Percentiles rank a stretch among this genome's conserved stretches.
Conservation (phyloP, 2,797 vertebrate genomes). For the Melanotaenia pygmaea region DNA sequence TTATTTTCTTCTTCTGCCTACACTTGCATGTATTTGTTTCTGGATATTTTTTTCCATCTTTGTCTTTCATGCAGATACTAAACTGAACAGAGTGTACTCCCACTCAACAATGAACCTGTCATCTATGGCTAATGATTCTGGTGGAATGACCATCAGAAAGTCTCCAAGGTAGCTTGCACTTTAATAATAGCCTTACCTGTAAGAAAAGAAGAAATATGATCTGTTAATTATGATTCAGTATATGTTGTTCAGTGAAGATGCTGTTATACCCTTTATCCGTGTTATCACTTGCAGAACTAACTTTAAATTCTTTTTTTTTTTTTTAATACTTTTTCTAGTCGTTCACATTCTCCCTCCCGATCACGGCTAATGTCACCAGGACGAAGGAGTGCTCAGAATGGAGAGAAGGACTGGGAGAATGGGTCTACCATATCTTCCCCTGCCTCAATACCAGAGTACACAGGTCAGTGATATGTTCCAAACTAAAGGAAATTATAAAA, state of each 20-base stretch:
- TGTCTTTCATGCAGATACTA: slow-evolving; percentile 79
- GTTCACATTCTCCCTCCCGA: slow-evolving; percentile 90
- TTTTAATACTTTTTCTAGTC: slow-evolving; percentile 65
- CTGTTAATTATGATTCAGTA: neutral
- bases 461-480: slow-evolving; percentile 77
- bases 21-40: neutral
- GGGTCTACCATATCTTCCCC: slow-evolving; percentile 91
- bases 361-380: slow-evolving; percentile 88
- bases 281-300: slow-evolving; percentile 20
- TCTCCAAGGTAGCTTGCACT: slow-evolving; percentile 81
- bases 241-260: neutral
- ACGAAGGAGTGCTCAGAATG: slow-evolving; percentile 82
- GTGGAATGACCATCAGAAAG: slow-evolving; percentile 83
- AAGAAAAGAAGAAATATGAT: neutral
- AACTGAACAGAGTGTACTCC: slow-evolving; percentile 91
- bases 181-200: neutral
- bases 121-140: slow-evolving; percentile 87
- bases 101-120: slow-evolving; percentile 93
- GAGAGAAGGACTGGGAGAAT: slow-evolving; percentile 92
- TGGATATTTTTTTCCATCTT: neutral
- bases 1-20: neutral
- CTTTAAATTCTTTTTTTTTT: neutral
- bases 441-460: slow-evolving; percentile 93
- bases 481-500: neutral
- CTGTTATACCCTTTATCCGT: slow-evolving; percentile 1